Evolutionary conservation across 2,113 vertebrate genomes (phyloP).

Genomic region (Ancistrus triradiatus): DNA sequence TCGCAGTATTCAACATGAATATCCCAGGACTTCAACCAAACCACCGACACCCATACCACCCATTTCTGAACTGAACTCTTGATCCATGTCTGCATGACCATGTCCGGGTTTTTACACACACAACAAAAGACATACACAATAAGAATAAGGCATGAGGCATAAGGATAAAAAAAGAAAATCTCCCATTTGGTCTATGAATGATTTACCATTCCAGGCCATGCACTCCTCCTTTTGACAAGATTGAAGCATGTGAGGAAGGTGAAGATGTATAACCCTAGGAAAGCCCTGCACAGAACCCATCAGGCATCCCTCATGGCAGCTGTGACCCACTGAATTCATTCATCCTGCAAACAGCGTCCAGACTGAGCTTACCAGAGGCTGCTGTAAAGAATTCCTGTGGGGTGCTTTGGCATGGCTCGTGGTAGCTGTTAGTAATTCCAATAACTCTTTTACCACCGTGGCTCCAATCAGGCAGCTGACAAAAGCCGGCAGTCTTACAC

Average conservation of each 20-base stretch:
- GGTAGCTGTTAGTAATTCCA: constrained; percentile 42
- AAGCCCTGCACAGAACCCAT: constrained; percentile 42
- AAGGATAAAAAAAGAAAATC: not conserved
- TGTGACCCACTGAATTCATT: constrained; percentile 69
- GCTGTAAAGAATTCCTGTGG: constrained; percentile 65
- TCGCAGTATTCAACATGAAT: too few species aligned
- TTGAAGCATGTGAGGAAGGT: constrained; percentile 20
- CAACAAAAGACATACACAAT: not conserved
- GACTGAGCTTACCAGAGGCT: constrained; percentile 67
- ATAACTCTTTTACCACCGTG: constrained; percentile 34
- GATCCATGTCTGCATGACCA: too few species aligned
- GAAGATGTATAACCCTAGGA: constrained; percentile 46
- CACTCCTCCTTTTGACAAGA: constrained; percentile 25
- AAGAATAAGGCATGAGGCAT: not conserved
- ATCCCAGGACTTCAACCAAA: too few species aligned
- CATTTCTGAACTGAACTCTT: too few species aligned
- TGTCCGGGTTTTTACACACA: too few species aligned
- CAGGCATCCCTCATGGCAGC: constrained; percentile 56
- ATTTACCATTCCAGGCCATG: constrained; percentile 36
- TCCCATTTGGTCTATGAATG: constrained; percentile 36
- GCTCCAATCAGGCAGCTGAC: constrained; percentile 15
- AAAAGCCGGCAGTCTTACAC: not conserved
- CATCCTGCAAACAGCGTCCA: constrained; percentile 54
- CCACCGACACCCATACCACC: too few species aligned
- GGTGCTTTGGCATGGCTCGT: constrained; percentile 60